phyloP scores from a whole-genome alignment of 1,140 invertebrate genomes.

The Polypedilum vanderplanki region DNA sequence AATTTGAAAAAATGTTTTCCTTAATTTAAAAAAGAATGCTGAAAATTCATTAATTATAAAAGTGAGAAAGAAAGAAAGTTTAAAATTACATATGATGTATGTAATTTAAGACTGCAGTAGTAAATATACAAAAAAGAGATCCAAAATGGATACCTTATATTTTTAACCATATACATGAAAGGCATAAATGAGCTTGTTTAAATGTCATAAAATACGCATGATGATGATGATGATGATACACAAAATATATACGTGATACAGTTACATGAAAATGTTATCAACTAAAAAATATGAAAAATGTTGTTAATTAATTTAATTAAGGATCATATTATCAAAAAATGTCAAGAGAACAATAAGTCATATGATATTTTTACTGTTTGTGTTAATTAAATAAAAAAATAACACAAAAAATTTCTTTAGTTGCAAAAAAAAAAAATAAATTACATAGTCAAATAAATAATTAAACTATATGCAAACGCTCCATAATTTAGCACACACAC shows the following conservation, averaged over 20 bases:
- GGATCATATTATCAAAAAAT: constrained; percentile 25
- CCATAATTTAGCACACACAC: constrained; percentile 15
- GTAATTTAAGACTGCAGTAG: too few species aligned
- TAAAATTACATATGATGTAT: too few species aligned
- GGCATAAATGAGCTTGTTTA: not conserved
- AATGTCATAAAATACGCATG: not conserved
- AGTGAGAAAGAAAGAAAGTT: too few species aligned
- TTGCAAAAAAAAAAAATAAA: constrained; percentile 1
- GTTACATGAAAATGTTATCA: constrained; percentile 13
- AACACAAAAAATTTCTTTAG: not conserved
- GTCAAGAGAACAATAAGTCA: constrained; percentile 21
- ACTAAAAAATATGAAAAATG: constrained; percentile 11
- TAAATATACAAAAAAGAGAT: too few species aligned
- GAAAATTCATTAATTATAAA: too few species aligned
- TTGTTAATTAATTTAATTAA: constrained; percentile 27
- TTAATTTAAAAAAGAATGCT: too few species aligned
- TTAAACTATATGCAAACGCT: constrained; percentile 18
- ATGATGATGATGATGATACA: constrained; percentile 3
- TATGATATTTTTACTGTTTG: not conserved
- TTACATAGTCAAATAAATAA: constrained; percentile 20
- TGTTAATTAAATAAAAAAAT: not conserved
- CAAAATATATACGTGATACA: not conserved
- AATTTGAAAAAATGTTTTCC: too few species aligned
- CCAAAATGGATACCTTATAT: too few species aligned
- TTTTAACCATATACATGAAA: too few species aligned